Evolutionary conservation across 2,797 vertebrate genomes (phyloP), one percentile per base, ranked within the genome.

Genomic region (Trachurus trachurus): DNA sequence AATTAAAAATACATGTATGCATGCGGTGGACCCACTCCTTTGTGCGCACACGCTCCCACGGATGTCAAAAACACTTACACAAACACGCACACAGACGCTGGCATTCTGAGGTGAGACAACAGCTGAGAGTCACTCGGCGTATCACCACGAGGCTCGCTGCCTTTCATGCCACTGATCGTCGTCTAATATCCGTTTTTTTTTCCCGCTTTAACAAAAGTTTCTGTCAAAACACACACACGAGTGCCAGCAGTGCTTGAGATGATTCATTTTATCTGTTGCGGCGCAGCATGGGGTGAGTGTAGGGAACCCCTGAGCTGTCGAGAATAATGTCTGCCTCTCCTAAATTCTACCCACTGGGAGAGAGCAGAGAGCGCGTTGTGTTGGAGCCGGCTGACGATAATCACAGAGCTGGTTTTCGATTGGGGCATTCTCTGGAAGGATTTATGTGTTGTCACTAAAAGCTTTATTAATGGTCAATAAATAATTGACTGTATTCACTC

Each of bases 181-280:
- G 67, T 76, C 73, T 78, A 86, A 82, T 86, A 84, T 84, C 58
- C 54, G 22, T 31, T 73, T 68, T 62, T 84, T 58, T 47, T 37
- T 37, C 6, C 31, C 34, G 72, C 45, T 60, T 44, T 56, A 83
- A 82, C 81, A 89, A 78, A 90, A 87, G 71, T 87, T 82, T 79
- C 73, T 80, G 79, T 88, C 83, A 84, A 77, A 89, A 82, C 66
- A 85, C 66, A 34, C 64, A 29, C 59, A 65, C 19, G 42, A 60
- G 65, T 45, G 40, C 76, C 57, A 44, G 74, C 60, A 66, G 80
- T 71, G 72, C 67, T 79, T 61, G 70, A 9, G 2, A 72, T 80
- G 86, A 85, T 91, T 91, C 79, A 76, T 90, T 88, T 87, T 90
- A 87, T 91, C 87, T 88, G 79, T 67, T 83, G 80, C 73, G 61